A percentile compares a stretch with the other conserved stretches of the same genome.
phyloP scores from a whole-genome alignment of 92 coral and sea anemone species.

The Zoanthus gigantus region DNA sequence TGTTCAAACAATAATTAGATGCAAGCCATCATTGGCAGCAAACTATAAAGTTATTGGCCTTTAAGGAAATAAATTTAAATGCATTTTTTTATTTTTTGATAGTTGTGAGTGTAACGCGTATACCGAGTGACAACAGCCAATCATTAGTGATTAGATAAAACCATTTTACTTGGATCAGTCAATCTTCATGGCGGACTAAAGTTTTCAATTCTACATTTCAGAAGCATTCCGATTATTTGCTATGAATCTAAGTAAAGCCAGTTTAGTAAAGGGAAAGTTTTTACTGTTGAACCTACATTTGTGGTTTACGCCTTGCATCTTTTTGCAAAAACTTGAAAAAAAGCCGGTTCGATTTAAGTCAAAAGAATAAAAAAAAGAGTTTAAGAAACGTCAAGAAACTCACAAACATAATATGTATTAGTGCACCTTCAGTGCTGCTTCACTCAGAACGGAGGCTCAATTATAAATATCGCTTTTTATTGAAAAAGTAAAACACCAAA shows the following conservation, averaged over 20 bases:
- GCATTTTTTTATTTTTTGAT: not conserved
- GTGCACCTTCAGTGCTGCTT: not conserved
- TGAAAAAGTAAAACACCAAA: not conserved
- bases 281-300: not conserved
- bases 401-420: not conserved
- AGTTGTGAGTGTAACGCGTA: not conserved
- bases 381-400: not conserved
- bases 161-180: not conserved
- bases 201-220: not conserved
- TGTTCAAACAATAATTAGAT: constrained; percentile 14
- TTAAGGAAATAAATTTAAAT: not conserved
- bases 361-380: not conserved
- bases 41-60: not conserved
- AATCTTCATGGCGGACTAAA: not conserved
- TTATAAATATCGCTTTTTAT: not conserved
- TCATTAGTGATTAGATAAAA: not conserved
- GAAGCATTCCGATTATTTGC: not conserved
- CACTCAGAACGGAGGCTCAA: not conserved
- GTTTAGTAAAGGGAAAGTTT: too few species aligned
- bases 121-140: constrained; percentile 27
- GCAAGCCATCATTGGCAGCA: constrained; percentile 1
- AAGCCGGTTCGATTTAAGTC: not conserved
- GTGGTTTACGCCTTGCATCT: not conserved
- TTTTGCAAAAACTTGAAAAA: not conserved
- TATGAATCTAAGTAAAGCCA: too few species aligned